Percentiles rank a stretch among this genome's conserved stretches.
These are phyloP conservation scores for Aricia artaxerxes DNA, from an alignment of 2,888 invertebrate species.

Conservation along the genomic window DNA sequence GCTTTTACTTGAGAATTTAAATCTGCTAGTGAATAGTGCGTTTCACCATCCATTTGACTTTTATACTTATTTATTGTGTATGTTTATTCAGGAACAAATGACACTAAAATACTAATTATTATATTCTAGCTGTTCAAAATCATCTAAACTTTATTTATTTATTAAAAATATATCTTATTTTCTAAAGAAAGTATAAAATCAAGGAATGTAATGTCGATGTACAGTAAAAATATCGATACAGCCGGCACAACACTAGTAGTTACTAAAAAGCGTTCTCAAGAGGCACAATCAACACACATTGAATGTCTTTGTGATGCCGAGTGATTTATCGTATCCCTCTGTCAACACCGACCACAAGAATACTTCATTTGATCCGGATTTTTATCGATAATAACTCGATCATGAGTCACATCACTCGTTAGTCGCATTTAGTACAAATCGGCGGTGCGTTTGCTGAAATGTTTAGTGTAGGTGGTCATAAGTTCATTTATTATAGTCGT, in stretches of 20 bases:
- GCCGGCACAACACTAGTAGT: slow-evolving; percentile 54
- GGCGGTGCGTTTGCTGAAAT: slow-evolving; percentile 46
- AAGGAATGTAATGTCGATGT: background rate
- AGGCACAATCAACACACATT: slow-evolving; percentile 80
- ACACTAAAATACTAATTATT: background rate
- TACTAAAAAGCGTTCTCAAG: slow-evolving; percentile 74
- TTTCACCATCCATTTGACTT: no score
- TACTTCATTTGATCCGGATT: slow-evolving; percentile 81
- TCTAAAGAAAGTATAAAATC: background rate
- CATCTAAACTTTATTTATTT: background rate
- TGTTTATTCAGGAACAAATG: background rate
- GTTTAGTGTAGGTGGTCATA: slow-evolving; percentile 29
- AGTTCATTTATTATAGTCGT: slow-evolving; percentile 10
- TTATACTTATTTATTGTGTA: no score
- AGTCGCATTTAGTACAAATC: slow-evolving; percentile 76
- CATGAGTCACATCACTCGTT: slow-evolving; percentile 76
- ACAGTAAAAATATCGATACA: slow-evolving; percentile 46
- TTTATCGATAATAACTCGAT: slow-evolving; percentile 75
- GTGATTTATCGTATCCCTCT: slow-evolving; percentile 80
- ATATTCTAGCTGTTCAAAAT: background rate
- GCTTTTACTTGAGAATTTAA: no score
- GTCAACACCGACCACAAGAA: slow-evolving; percentile 77
- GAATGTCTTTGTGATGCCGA: slow-evolving; percentile 73
- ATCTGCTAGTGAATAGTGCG: no score
- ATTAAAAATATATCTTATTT: background rate